A percentile compares a stretch with the other conserved stretches of the same genome.
These are phyloP conservation scores for Eupithecia centaureata DNA, from an alignment of 2,888 invertebrate genomes.

Conservation along the genomic window DNA sequence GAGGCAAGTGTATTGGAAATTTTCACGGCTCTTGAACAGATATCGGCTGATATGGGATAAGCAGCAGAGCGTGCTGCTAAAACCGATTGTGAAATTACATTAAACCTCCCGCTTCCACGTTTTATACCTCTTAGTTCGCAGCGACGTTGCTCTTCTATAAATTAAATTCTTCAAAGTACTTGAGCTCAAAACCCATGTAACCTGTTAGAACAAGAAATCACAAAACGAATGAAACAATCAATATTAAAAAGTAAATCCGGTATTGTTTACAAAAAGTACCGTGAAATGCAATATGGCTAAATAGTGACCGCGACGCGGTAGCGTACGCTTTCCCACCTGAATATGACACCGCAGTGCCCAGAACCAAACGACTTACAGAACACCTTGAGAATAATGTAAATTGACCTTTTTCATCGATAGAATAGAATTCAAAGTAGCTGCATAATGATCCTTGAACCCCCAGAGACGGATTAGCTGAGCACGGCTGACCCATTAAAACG, in stretches of 20 bases:
- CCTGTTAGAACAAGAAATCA: conserved; percentile 28
- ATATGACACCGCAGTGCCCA: conserved; percentile 72
- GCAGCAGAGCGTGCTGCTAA: conserved; percentile 23
- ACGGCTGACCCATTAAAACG: conserved; percentile 83
- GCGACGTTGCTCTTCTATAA: neutral
- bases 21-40: conserved; percentile 62
- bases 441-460: conserved; percentile 59
- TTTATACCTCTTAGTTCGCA: neutral
- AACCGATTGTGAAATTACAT: conserved; percentile 25
- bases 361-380: conserved; percentile 63
- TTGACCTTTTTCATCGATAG: conserved; percentile 54
- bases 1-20: conserved; percentile 67
- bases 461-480: conserved; percentile 77
- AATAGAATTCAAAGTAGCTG: conserved; percentile 70
- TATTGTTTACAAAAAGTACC: conserved; percentile 74
- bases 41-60: conserved; percentile 45
- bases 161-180: neutral
- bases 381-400: conserved; percentile 51
- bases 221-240: conserved; percentile 49
- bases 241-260: conserved; percentile 62
- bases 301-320: conserved; percentile 80
- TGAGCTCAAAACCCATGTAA: conserved; percentile 3
- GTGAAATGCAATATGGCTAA: conserved; percentile 78
- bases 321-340: conserved; percentile 82
- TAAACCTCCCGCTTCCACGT: conserved; percentile 8